These are phyloP conservation scores for Macaca nemestrina DNA, from an alignment of 2,113 vertebrate species.

Conservation along the genomic window DNA sequence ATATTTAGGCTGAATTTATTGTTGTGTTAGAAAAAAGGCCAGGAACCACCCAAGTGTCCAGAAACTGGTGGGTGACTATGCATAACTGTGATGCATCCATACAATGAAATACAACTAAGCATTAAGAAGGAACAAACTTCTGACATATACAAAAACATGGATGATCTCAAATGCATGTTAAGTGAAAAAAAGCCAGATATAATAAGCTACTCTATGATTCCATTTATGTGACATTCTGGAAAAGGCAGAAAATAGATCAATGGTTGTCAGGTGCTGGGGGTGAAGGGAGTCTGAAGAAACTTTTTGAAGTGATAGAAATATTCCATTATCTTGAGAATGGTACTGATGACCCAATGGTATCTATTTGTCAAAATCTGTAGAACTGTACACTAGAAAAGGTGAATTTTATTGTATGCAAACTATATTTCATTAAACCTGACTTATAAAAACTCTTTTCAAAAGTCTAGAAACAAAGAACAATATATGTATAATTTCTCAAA, in stretches of 20 bases:
- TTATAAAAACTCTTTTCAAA: neutral
- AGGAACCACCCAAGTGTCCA: neutral
- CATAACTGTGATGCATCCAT: neutral
- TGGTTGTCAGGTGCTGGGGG: neutral
- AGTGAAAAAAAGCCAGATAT: neutral
- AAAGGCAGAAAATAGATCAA: neutral
- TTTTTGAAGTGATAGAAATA: neutral
- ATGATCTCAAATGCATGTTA: neutral
- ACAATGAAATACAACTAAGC: neutral
- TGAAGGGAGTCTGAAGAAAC: neutral
- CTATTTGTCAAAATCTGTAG: neutral
- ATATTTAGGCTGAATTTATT: neutral
- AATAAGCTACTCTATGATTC: neutral
- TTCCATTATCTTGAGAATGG: neutral
- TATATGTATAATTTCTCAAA: neutral
- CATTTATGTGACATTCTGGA: neutral
- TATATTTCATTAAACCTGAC: neutral
- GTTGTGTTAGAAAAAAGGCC: neutral
- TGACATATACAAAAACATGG: neutral
- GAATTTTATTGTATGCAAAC: neutral
- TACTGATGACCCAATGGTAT: neutral
- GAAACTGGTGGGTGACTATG: neutral
- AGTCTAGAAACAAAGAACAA: neutral
- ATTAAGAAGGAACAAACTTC: neutral
- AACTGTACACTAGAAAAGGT: neutral